phyloP scores from a whole-genome alignment of 2,888 invertebrate genomes.

The Tryphoninae sp. region DNA sequence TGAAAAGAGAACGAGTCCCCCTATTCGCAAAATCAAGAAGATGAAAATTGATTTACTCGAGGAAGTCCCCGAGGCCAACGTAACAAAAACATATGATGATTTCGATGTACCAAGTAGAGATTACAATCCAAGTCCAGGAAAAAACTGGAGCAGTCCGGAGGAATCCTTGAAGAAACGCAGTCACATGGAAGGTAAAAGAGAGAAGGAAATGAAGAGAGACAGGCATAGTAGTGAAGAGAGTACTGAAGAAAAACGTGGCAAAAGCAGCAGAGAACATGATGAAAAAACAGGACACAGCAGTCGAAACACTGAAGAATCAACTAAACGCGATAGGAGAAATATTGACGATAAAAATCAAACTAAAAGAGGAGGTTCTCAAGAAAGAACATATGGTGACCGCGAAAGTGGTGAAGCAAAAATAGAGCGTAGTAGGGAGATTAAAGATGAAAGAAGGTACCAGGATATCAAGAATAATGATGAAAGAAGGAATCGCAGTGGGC shows the following conservation, averaged over 20 bases:
- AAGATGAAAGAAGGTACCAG: slow-evolving; percentile 24
- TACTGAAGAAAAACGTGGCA: slow-evolving; percentile 13
- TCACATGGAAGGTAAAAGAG: not conserved
- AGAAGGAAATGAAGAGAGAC: slow-evolving; percentile 6
- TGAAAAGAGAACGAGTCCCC: slow-evolving; percentile 25
- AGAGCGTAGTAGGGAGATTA: not conserved
- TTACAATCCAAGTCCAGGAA: slow-evolving; percentile 50
- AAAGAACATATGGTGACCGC: not conserved
- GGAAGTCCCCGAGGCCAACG: slow-evolving; percentile 18
- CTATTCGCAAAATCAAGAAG: slow-evolving; percentile 24
- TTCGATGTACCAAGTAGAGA: slow-evolving; percentile 59
- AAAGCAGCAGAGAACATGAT: slow-evolving; percentile 18
- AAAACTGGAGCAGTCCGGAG: slow-evolving; percentile 33
- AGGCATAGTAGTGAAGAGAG: slow-evolving; percentile 1
- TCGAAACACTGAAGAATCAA: not conserved
- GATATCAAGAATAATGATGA: not conserved
- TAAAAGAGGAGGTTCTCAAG: not conserved
- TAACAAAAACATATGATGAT: slow-evolving; percentile 52
- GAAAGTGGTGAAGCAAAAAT: not conserved
- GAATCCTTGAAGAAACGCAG: not conserved
- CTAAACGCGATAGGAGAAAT: not conserved
- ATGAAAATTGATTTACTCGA: slow-evolving; percentile 20
- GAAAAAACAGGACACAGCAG: not conserved
- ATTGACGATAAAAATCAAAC: not conserved
- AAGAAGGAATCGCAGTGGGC: not conserved